Percentiles rank a stretch among this genome's conserved stretches.
These are phyloP conservation scores for Melipona quadrifasciata DNA, from an alignment of 1,140 invertebrate genomes.

Conservation along the genomic window DNA sequence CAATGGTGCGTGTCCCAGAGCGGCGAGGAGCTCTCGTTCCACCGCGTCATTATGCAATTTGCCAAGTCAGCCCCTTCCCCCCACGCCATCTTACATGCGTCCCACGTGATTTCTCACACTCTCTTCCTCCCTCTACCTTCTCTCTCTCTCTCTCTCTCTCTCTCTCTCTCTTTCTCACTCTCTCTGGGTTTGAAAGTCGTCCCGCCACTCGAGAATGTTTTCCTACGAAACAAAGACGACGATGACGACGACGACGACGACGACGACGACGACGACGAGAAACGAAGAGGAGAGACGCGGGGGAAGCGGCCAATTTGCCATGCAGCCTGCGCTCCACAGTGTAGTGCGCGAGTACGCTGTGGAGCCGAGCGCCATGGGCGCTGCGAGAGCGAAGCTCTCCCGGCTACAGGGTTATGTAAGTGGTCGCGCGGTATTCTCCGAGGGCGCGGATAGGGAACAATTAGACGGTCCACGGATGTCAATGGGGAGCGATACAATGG, in stretches of 20 bases:
- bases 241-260: background rate
- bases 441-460: slow-evolving; percentile 56
- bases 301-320: background rate
- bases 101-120: too few relatives aligned
- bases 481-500: slow-evolving; percentile 58
- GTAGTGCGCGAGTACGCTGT: background rate
- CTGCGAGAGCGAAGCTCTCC: background rate
- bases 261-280: background rate
- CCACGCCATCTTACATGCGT: background rate
- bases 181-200: background rate
- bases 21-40: slow-evolving; percentile 11
- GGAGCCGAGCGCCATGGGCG: background rate
- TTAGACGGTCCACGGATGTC: slow-evolving; percentile 62
- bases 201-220: background rate
- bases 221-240: too few relatives aligned
- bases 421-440: slow-evolving; percentile 42
- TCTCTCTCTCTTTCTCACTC: too few relatives aligned
- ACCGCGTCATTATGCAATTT: slow-evolving; percentile 42
- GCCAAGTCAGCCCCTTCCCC: background rate
- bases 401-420: background rate
- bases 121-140: too few relatives aligned
- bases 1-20: slow-evolving; percentile 27
- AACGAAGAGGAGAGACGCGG: too few relatives aligned
- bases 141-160: too few relatives aligned
- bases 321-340: background rate